Evolutionary conservation across 2,113 vertebrate species (phyloP).

Genomic region (Narcine bancroftii): DNA sequence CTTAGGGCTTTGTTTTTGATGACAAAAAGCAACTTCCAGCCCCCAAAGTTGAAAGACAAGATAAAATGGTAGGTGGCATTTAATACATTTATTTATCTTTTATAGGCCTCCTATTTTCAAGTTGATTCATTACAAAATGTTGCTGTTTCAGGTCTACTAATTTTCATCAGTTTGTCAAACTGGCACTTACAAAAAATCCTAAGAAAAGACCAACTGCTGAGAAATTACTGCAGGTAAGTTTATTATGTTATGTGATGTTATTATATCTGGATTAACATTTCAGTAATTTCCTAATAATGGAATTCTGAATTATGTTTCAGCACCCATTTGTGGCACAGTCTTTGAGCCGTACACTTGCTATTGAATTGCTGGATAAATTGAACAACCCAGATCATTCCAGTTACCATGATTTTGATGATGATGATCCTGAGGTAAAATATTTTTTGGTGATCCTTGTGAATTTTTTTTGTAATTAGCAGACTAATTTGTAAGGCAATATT

Average conservation of each 20-base stretch:
- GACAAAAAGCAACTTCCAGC: conserved; percentile 98
- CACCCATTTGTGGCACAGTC: conserved; percentile 93
- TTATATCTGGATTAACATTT: conserved; percentile 8
- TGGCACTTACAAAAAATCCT: conserved; percentile 91
- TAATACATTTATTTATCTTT: not conserved
- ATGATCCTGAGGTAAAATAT: conserved; percentile 82
- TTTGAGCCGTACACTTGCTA: conserved; percentile 84
- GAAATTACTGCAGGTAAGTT: conserved; percentile 82
- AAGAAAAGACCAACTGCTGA: conserved; percentile 94
- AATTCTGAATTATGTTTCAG: conserved; percentile 51
- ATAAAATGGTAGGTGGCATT: conserved; percentile 74
- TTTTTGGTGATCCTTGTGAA: not conserved
- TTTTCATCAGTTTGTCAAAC: conserved; percentile 97
- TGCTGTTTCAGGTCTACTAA: conserved; percentile 76
- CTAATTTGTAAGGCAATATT: not conserved
- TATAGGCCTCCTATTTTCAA: not conserved
- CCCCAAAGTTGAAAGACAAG: conserved; percentile 96
- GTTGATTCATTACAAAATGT: conserved; percentile 18
- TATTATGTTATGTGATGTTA: conserved; percentile 31
- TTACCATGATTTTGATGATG: conserved; percentile 87
- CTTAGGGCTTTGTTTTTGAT: conserved; percentile 92
- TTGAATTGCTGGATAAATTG: conserved; percentile 91
- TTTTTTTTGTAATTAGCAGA: not conserved
- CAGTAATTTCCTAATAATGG: not conserved
- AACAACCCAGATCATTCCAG: conserved; percentile 92